Percentiles rank a stretch among this genome's conserved stretches.
phyloP scores from a whole-genome alignment of 2,888 invertebrate genomes.

The Phorcus lineatus region DNA sequence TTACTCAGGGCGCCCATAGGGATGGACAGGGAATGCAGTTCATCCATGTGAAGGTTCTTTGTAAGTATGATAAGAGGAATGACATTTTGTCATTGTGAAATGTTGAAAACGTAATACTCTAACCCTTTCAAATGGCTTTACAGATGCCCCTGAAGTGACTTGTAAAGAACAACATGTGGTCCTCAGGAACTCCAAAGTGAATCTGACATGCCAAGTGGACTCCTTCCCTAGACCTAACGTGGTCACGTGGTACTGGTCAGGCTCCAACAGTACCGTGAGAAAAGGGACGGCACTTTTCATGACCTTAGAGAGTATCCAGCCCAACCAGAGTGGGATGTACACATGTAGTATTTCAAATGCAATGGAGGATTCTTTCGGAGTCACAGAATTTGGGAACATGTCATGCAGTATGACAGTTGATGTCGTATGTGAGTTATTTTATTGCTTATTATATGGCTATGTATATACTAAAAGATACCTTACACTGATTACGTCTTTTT shows the following conservation, averaged over 20 bases:
- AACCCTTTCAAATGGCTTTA: too few relatives aligned
- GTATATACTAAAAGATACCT: too few relatives aligned
- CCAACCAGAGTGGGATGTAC: background rate
- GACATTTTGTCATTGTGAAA: too few relatives aligned
- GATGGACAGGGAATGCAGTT: too few relatives aligned
- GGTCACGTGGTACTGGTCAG: background rate
- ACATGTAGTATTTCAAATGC: background rate
- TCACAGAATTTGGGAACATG: background rate
- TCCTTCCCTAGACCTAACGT: background rate
- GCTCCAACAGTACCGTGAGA: background rate
- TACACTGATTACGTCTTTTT: too few relatives aligned
- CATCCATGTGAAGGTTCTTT: too few relatives aligned
- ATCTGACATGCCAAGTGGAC: background rate
- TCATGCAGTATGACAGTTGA: background rate
- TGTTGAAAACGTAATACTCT: too few relatives aligned
- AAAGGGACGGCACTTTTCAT: background rate
- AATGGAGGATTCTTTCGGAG: background rate
- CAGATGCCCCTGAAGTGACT: background rate
- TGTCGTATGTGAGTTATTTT: background rate
- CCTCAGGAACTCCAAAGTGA: background rate
- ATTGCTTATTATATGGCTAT: too few relatives aligned
- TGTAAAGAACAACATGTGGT: background rate
- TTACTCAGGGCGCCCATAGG: too few relatives aligned
- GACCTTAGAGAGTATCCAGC: background rate
- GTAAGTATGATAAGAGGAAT: too few relatives aligned